These are phyloP conservation scores for Clarias batrachus DNA, from an alignment of 2,113 vertebrate species.

Conservation along the genomic window DNA sequence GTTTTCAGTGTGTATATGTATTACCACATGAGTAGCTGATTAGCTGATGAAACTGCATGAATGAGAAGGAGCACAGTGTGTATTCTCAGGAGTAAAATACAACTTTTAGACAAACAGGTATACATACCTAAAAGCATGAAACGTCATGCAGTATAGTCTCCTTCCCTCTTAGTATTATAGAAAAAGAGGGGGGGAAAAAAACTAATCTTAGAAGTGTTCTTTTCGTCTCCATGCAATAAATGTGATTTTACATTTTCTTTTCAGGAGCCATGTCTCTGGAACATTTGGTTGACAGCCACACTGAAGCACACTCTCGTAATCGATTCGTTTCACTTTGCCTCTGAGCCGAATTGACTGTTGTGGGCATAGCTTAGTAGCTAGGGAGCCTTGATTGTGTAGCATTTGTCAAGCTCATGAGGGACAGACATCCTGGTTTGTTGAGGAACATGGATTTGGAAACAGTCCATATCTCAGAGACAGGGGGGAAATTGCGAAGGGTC, in stretches of 20 bases:
- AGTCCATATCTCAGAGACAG: slow-evolving; percentile 48
- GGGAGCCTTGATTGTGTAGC: slow-evolving; percentile 65
- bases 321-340: slow-evolving; percentile 69
- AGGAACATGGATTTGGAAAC: slow-evolving; percentile 67
- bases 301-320: slow-evolving; percentile 62
- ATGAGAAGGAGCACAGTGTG: not conserved
- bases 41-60: not conserved
- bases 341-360: slow-evolving; percentile 65
- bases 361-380: slow-evolving; percentile 61
- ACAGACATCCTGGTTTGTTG: slow-evolving; percentile 63
- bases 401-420: slow-evolving; percentile 67
- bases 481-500: slow-evolving; percentile 29
- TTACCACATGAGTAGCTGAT: not conserved
- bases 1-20: not conserved
- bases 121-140: slow-evolving; percentile 48
- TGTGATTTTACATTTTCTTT: slow-evolving; percentile 65
- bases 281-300: slow-evolving; percentile 60
- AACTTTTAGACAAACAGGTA: slow-evolving; percentile 71
- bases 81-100: not conserved
- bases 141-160: slow-evolving; percentile 3
- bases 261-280: slow-evolving; percentile 54
- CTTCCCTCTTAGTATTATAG: slow-evolving; percentile 1
- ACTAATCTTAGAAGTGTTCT: slow-evolving; percentile 54
- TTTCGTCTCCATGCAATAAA: slow-evolving; percentile 57
- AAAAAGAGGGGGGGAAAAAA: slow-evolving; percentile 37